A percentile compares a stretch with the other conserved stretches of the same genome.
Evolutionary conservation across 2,797 vertebrate genomes (phyloP).

Genomic region (Scarus forsteni): DNA sequence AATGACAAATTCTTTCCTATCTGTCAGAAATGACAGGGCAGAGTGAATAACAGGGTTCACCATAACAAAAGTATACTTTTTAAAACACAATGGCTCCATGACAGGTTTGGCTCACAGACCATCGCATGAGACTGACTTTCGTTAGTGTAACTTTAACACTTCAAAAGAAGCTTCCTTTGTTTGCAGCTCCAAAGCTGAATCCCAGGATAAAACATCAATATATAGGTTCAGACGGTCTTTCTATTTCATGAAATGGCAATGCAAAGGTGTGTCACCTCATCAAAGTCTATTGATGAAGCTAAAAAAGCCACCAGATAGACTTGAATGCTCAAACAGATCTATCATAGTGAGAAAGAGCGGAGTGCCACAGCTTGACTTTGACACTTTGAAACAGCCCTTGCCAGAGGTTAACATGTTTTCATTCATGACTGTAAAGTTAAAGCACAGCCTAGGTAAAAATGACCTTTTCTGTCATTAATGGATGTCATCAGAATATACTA

Average conservation of each 20-base stretch:
- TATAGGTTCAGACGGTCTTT: slow-evolving; percentile 13
- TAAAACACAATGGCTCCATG: slow-evolving; percentile 3
- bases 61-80: not conserved
- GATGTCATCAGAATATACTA: too few relatives aligned
- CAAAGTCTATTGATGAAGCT: slow-evolving; percentile 18
- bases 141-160: not conserved
- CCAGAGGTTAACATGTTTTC: too few relatives aligned
- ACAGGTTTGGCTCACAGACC: not conserved
- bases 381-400: not conserved
- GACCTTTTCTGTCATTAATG: too few relatives aligned
- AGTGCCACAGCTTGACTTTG: not conserved
- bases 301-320: slow-evolving; percentile 21
- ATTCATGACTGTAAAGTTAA: too few relatives aligned
- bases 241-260: slow-evolving; percentile 29
- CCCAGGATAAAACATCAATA: slow-evolving; percentile 14
- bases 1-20: slow-evolving; percentile 5
- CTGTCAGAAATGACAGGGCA: not conserved
- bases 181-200: not conserved
- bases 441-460: too few relatives aligned
- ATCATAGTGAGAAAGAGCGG: too few relatives aligned
- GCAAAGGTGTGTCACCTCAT: slow-evolving; percentile 6
- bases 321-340: slow-evolving; percentile 7
- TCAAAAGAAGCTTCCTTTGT: not conserved
- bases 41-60: not conserved
- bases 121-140: not conserved